Percentiles rank a stretch among this genome's conserved stretches.
phyloP scores from a whole-genome alignment of 2,113 vertebrate species.

The human (Homo sapiens) region GRCh38 chr4:61113501-61114000 shows the following conservation, averaged over 20 bases:
- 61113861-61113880: conserved; percentile 50
- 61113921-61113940: conserved; percentile 57
- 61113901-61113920: conserved; percentile 52
- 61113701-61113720: not conserved
- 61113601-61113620: not conserved
- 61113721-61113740: not conserved
- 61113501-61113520: not conserved
- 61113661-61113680: not conserved
- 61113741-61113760: not conserved
- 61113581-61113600: not conserved
- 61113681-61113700: not conserved
- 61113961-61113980: conserved; percentile 72
- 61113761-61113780: not conserved
- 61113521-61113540: not conserved
- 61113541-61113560: not conserved
- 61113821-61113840: conserved; percentile 23
- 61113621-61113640: not conserved
- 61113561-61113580: not conserved
- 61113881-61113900: conserved; percentile 46
- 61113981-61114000: conserved; percentile 67
- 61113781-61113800: conserved; percentile 42
- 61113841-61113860: not conserved
- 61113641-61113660: conserved; percentile 13
- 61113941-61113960: conserved; percentile 64
- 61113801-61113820: conserved; percentile 49